These are phyloP conservation scores for Mimachlamys varia DNA, from an alignment of 2,888 invertebrate species.

Conservation along the genomic window DNA sequence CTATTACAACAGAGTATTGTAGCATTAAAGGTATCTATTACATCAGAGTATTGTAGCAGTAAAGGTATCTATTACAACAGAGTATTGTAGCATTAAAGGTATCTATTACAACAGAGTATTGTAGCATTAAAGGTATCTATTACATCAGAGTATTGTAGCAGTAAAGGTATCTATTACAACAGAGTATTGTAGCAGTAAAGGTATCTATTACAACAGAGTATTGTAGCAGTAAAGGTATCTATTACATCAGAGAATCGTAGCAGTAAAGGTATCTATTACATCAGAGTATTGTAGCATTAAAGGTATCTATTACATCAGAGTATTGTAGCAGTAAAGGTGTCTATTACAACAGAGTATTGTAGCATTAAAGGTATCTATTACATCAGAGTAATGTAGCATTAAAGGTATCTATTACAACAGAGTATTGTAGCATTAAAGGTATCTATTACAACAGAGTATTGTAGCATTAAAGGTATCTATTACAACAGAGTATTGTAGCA, in stretches of 20 bases:
- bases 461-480: not conserved
- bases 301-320: not conserved
- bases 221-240: not conserved
- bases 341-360: not conserved
- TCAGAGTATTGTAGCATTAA: not conserved
- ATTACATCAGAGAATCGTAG: not conserved
- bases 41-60: not conserved
- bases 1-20: not conserved
- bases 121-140: not conserved
- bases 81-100: not conserved
- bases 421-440: not conserved
- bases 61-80: not conserved
- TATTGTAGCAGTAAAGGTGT: not conserved
- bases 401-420: not conserved
- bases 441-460: not conserved
- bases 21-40: not conserved
- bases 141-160: not conserved
- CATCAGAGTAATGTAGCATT: not conserved
- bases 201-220: not conserved
- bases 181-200: not conserved
- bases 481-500: not conserved
- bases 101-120: not conserved
- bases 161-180: not conserved
- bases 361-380: not conserved
- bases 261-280: not conserved